Percentiles rank a stretch among this genome's conserved stretches.
Evolutionary conservation across 2,113 vertebrate species (phyloP).

Genomic region (Petaurus breviceps): DNA sequence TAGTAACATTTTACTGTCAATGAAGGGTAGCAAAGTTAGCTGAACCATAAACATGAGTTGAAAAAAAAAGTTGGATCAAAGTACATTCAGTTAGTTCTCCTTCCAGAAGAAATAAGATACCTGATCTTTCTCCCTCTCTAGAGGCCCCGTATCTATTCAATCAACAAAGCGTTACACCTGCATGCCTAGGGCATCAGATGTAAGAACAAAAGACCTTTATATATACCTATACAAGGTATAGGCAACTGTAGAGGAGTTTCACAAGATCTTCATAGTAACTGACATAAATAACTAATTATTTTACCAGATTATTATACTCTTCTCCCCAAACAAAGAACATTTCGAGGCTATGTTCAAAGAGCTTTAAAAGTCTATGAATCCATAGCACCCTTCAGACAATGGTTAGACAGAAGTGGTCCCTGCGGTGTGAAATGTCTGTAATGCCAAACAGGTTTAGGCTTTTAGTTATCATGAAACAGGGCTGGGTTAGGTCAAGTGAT

Average conservation of each 20-base stretch:
- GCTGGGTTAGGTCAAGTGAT: not conserved
- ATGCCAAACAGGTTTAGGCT: not conserved
- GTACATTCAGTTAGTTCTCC: not conserved
- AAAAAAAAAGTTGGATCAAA: not conserved
- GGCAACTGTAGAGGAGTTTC: not conserved
- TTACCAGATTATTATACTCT: not conserved
- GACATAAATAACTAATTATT: not conserved
- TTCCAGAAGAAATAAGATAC: conserved; percentile 11
- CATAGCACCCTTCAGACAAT: not conserved
- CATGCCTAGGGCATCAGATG: not conserved
- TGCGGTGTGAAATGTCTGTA: not conserved
- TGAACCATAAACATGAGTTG: not conserved
- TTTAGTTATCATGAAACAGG: not conserved
- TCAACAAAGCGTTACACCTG: not conserved
- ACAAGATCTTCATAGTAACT: not conserved
- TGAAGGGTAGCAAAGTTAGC: not conserved
- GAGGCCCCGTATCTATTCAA: not conserved
- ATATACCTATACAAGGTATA: not conserved
- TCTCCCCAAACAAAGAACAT: not conserved
- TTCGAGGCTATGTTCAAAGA: not conserved
- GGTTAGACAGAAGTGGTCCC: not conserved
- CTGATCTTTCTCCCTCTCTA: not conserved
- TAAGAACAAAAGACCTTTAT: not conserved
- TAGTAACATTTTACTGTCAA: not conserved
- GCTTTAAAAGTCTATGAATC: not conserved